Base-by-base conservation (phyloP, 2,888 invertebrate genomes). In the Orthonevra nobilis region DNA sequence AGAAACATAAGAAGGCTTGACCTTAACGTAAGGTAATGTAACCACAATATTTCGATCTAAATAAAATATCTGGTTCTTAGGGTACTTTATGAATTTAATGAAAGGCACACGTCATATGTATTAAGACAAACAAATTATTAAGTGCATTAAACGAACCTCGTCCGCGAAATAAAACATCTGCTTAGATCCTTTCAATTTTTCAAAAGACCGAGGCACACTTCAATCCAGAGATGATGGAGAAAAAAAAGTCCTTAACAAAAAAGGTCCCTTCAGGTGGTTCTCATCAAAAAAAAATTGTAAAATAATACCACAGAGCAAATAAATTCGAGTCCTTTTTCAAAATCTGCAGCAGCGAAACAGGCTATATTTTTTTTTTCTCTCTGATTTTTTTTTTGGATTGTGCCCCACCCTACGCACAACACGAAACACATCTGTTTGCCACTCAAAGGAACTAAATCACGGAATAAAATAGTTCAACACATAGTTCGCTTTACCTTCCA, bases 261-360 rank as follows among this genome's bases (percentile, higher is more conserved):
- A 48, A 56, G 23, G 23, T 60, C 73, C 73, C 48, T 54, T 73
- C 73, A 73, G 79, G 73, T 79, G 79, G 66, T 73, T 79, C 72
- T 68, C 73, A 79, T 72, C 79, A 66, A 69, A 72, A 72, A 61
- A 23, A n/a, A n/a, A n/a, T n/a, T 79, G 79, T 79, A 73, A 79
- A 73, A 73, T 68, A 79, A 79, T 56, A 79, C 79, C 60, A 28
- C 60, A 66, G 10, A 73, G 36, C 79, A 73, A 79, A 79, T 73
- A 73, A 68, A 61, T 68, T 50, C 30, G 30, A 60, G 61, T 61
- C 66, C 79, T 73, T 60, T 72, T 66, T 46, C n/a, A 12, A 52
- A 72, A 60, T 77, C 75, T 70, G 70, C 70, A 64, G 63, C 17
- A 64, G 63, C 17, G 26, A 52, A 46, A 6, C 10, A n/a, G n/a